These are phyloP conservation scores for Drosophila ananassae DNA, from an alignment of 1,140 invertebrate genomes.

Conservation along the genomic window DNA sequence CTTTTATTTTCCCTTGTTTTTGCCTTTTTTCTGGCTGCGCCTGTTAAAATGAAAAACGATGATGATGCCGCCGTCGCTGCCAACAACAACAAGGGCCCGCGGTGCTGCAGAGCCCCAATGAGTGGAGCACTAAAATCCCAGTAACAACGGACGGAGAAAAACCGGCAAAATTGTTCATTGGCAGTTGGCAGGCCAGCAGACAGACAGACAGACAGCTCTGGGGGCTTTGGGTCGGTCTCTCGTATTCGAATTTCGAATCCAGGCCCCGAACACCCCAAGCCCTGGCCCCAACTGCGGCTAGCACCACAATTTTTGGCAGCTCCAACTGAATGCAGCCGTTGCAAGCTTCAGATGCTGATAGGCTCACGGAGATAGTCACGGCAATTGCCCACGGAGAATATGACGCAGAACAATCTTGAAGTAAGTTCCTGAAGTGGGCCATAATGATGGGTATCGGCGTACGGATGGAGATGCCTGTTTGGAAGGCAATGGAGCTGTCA, in stretches of 20 bases:
- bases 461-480: constrained; percentile 11
- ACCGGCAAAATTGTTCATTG: constrained; percentile 62
- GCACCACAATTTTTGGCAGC: constrained; percentile 29
- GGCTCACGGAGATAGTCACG: constrained; percentile 36
- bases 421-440: constrained; percentile 41
- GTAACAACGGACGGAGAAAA: constrained; percentile 43
- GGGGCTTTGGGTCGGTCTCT: constrained; percentile 40
- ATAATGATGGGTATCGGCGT: constrained; percentile 17
- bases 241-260: constrained; percentile 15
- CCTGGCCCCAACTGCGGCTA: constrained; percentile 7
- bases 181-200: constrained; percentile 39
- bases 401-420: constrained; percentile 49
- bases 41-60: constrained; percentile 70
- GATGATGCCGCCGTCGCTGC: constrained; percentile 52
- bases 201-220: constrained; percentile 34
- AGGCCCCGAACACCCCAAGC: constrained; percentile 26
- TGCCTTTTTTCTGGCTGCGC: constrained; percentile 51
- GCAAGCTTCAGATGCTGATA: constrained; percentile 38
- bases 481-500: constrained; percentile 38
- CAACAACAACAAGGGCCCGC: constrained; percentile 33
- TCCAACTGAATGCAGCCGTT: constrained; percentile 43
- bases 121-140: constrained; percentile 58
- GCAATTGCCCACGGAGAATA: constrained; percentile 36
- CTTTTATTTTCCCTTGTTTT: constrained; percentile 41
- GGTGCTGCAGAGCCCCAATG: constrained; percentile 26